Conservation (phyloP, 1,140 invertebrate genomes). For the Mya arenaria region DNA sequence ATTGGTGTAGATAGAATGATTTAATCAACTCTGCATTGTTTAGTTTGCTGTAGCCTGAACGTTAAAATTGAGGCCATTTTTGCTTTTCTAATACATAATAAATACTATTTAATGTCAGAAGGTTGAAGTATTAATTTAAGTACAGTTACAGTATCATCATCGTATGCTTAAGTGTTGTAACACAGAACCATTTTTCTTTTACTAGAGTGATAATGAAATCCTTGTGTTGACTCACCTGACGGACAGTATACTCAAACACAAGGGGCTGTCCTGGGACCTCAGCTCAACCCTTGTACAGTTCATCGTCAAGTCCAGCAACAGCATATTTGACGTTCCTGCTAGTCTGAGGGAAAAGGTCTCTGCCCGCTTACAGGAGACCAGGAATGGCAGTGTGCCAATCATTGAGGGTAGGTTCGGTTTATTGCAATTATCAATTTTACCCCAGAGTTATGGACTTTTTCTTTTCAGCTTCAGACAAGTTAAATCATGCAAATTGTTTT, state of each 20-base stretch:
- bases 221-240: conserved; percentile 61
- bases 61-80: background rate
- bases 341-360: conserved; percentile 71
- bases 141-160: no score
- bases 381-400: conserved; percentile 61
- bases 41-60: background rate
- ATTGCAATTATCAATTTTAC: no score
- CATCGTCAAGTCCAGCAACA: conserved; percentile 72
- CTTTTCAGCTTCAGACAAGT: no score
- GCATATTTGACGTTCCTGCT: conserved; percentile 72
- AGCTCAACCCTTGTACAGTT: conserved; percentile 72
- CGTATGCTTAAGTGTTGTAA: no score
- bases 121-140: background rate
- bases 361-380: conserved; percentile 60
- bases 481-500: no score
- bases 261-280: conserved; percentile 65
- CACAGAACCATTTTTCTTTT: conserved; percentile 18
- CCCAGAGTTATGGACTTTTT: no score
- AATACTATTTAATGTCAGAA: background rate
- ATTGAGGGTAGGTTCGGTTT: conserved; percentile 67
- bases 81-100: background rate
- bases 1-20: background rate
- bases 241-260: conserved; percentile 68
- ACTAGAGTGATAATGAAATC: conserved; percentile 67
- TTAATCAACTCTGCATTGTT: background rate